phyloP scores from a whole-genome alignment of 2,888 invertebrate genomes.

The Perithous albicinctus region DNA sequence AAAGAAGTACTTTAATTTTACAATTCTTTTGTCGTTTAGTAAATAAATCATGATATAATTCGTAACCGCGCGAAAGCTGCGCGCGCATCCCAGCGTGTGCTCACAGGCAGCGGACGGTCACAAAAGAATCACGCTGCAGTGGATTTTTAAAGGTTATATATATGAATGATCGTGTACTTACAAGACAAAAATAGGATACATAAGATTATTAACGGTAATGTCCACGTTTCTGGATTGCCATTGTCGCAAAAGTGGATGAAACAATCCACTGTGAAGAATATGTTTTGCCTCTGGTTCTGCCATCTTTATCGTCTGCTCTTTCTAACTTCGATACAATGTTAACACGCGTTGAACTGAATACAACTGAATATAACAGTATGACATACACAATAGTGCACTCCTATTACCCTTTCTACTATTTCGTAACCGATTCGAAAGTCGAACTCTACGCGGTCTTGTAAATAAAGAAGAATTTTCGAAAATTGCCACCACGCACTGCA shows the following conservation, averaged over 20 bases:
- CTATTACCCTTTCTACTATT: slow-evolving; percentile 8
- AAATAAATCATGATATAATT: not conserved
- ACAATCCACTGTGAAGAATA: slow-evolving; percentile 93
- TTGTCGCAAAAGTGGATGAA: slow-evolving; percentile 92
- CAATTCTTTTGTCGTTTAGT: too few species aligned
- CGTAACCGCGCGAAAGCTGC: not conserved
- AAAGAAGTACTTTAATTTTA: too few species aligned
- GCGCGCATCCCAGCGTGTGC: not conserved
- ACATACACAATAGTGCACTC: too few species aligned
- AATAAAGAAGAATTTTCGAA: not conserved
- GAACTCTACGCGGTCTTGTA: not conserved
- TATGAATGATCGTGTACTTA: slow-evolving; percentile 86
- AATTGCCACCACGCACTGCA: not conserved
- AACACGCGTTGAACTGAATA: not conserved
- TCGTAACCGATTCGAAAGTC: not conserved
- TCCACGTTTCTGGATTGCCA: slow-evolving; percentile 92
- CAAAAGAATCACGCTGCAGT: not conserved
- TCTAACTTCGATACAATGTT: not conserved
- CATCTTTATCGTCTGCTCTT: slow-evolving; percentile 68
- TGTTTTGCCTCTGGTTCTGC: slow-evolving; percentile 85
- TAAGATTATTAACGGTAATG: slow-evolving; percentile 91
- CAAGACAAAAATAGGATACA: slow-evolving; percentile 95
- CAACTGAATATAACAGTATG: too few species aligned
- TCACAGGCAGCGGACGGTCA: not conserved
- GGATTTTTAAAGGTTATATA: slow-evolving; percentile 64